Percentiles rank a stretch among this genome's conserved stretches.
These are phyloP conservation scores for Penaeus vannamei DNA, from an alignment of 1,140 invertebrate genomes.

Conservation along the genomic window DNA sequence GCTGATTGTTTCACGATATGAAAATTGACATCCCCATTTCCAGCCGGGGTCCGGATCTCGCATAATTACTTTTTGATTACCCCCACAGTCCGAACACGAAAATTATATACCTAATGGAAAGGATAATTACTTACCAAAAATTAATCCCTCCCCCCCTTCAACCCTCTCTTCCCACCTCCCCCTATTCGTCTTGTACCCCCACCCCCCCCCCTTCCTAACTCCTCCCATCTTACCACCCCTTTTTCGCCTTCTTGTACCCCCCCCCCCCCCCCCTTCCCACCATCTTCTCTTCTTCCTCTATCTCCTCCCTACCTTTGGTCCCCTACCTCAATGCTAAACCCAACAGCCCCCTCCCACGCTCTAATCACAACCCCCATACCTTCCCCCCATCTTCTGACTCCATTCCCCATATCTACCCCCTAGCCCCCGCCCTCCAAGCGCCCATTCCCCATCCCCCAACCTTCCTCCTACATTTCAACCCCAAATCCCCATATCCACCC, in stretches of 20 bases:
- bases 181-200: background rate
- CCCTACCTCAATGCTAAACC: background rate
- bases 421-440: too few species aligned
- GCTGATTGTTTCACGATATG: conserved; percentile 54
- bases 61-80: conserved; percentile 62
- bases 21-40: conserved; percentile 53
- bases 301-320: background rate
- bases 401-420: too few species aligned
- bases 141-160: conserved; percentile 12
- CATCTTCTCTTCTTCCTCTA: background rate
- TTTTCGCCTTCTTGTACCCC: background rate
- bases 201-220: background rate
- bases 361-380: too few species aligned
- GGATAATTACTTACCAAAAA: conserved; percentile 57
- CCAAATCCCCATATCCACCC: too few species aligned
- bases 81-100: conserved; percentile 50
- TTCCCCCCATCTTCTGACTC: too few species aligned
- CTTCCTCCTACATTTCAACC: too few species aligned
- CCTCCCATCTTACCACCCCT: too few species aligned
- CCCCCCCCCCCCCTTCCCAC: background rate
- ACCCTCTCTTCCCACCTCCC: background rate
- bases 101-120: conserved; percentile 61
- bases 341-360: too few species aligned
- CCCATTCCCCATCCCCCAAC: too few species aligned
- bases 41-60: conserved; percentile 52